These are phyloP conservation scores for Laothoe populi DNA, from an alignment of 2,888 invertebrate species.

Conservation along the genomic window DNA sequence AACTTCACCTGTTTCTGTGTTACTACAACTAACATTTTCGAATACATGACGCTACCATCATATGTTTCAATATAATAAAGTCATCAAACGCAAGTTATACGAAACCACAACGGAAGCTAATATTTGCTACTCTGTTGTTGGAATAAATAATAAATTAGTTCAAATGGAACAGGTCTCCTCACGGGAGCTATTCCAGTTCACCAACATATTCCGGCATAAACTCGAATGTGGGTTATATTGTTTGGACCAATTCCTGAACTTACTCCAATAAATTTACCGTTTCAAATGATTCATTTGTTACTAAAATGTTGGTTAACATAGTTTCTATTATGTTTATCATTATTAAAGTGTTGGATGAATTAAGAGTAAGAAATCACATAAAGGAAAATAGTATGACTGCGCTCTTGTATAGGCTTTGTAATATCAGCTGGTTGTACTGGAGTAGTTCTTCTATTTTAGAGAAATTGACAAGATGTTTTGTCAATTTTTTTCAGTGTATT, in stretches of 20 bases:
- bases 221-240: conserved; percentile 5
- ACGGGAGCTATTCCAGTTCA: conserved; percentile 4
- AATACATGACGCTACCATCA: background rate
- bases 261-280: background rate
- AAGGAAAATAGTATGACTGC: too few species aligned
- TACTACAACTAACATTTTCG: too few species aligned
- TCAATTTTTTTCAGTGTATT: too few species aligned
- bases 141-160: conserved; percentile 4
- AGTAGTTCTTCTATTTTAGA: too few species aligned
- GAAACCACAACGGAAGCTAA: background rate
- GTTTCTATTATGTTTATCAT: too few species aligned
- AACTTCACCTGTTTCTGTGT: too few species aligned
- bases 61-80: background rate
- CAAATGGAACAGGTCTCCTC: background rate
- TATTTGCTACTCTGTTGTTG: background rate
- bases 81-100: background rate
- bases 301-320: too few species aligned
- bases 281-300: background rate
- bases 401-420: too few species aligned
- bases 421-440: too few species aligned
- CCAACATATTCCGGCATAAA: conserved; percentile 4
- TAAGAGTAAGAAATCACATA: too few species aligned
- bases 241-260: conserved; percentile 9
- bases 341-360: too few species aligned
- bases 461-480: too few species aligned